These are phyloP conservation scores for Caenorhabditis becei DNA, from an alignment of 2,888 invertebrate species.

Conservation along the genomic window DNA sequence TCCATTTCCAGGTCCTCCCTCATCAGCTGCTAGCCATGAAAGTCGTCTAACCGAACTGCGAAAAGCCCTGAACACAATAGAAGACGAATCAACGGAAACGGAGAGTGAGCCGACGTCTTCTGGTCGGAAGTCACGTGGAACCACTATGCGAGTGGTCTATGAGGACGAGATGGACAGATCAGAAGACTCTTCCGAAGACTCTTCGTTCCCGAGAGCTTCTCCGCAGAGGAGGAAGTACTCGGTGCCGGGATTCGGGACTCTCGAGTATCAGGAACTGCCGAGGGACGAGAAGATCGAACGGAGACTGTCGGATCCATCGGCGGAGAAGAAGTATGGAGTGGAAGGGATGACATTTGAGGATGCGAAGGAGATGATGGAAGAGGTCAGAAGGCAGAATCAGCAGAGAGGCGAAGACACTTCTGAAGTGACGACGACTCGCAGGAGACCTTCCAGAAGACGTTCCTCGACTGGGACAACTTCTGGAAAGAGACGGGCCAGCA, in stretches of 20 bases:
- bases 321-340: background rate
- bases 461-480: slow-evolving; percentile 46
- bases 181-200: slow-evolving; percentile 10
- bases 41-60: slow-evolving; percentile 20
- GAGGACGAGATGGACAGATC: slow-evolving; percentile 10
- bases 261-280: background rate
- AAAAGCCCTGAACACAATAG: slow-evolving; percentile 43
- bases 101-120: slow-evolving; percentile 34
- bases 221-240: slow-evolving; percentile 30
- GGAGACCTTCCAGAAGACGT: slow-evolving; percentile 42
- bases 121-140: background rate
- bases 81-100: slow-evolving; percentile 44
- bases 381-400: slow-evolving; percentile 17
- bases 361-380: slow-evolving; percentile 20
- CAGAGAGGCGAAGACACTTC: slow-evolving; percentile 27
- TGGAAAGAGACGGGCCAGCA: slow-evolving; percentile 26
- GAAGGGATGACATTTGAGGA: slow-evolving; percentile 6
- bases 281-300: background rate
- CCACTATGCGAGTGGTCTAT: background rate
- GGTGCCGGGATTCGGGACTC: slow-evolving; percentile 6
- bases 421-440: slow-evolving; percentile 3
- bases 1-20: slow-evolving; percentile 4
- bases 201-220: background rate
- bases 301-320: background rate
- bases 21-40: slow-evolving; percentile 1